Base-by-base conservation (phyloP, 2,888 invertebrate genomes). In the Drosophila basisetae region DNA sequence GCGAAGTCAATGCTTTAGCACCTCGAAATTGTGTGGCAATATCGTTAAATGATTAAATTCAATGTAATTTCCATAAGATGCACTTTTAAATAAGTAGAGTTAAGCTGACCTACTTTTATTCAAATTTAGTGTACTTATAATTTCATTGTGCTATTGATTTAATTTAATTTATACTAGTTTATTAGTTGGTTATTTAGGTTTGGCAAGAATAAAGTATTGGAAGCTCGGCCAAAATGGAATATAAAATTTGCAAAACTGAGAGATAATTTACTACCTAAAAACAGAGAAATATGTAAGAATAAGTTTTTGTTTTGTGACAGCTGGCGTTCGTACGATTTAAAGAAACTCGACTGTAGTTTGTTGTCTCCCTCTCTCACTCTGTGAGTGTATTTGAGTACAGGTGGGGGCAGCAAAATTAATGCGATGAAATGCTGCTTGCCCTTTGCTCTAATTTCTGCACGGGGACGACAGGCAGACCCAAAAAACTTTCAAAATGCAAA, bases 371-470 rank as follows among this genome's bases (percentile, higher is more conserved):
- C 43, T 41, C n/a, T 10, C 4, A 13, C 11, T 56, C 4, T n/a
- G 10, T 41, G 25, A 65, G 13, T 59, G 30, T 54, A 41, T 41
- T 64, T 61, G 67, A 66, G 59, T 52, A 77, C 82, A 78, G 82
- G 78, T 73, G 71, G 49, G 65, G 71, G 50, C 52, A 59, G 62
- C 55, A 11, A 22, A 58, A 43, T 43, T 16, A 43, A 58, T 31
- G 54, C 73, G 52, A 68, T 78, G 83, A 87, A 85, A 82, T 84
- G 85, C 69, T 43, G 69, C 53, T 72, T 89, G 85, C 90, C 90
- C 85, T 90, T 85, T 85, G 85, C 85, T 85, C 85, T 64, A 90
- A 78, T 85, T 85, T 84, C 69, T 70, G 88, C 85, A 85, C 89
- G 72, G 74, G 50, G 41, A 53, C 49, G 60, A 68, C 61, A 49